Evolutionary conservation across 2,797 vertebrate genomes (phyloP).

Genomic region (Columba guinea): DNA sequence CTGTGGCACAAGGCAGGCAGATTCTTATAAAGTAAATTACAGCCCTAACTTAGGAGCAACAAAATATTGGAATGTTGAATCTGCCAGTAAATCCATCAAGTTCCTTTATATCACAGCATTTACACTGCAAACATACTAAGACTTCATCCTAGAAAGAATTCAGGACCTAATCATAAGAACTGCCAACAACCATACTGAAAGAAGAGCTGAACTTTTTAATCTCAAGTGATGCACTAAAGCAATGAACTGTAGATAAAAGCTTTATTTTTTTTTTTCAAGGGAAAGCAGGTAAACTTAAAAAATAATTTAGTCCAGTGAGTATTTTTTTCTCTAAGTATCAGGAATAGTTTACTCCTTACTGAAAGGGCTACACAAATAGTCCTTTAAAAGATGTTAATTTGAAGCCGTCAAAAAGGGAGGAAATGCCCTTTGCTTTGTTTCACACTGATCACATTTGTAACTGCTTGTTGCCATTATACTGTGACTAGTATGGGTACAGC

Average conservation of each 20-base stretch:
- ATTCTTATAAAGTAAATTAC: background rate
- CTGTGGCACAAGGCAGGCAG: background rate
- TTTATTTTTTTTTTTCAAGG: conserved; percentile 2
- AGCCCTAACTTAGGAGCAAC: background rate
- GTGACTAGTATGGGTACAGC: background rate
- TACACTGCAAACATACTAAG: background rate
- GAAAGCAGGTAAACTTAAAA: background rate
- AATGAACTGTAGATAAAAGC: background rate
- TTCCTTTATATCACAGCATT: background rate
- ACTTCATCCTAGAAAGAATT: background rate
- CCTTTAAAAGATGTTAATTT: background rate
- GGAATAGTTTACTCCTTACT: background rate
- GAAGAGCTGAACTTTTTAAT: background rate
- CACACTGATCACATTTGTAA: background rate
- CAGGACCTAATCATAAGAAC: background rate
- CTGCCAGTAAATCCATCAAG: background rate
- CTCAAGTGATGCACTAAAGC: background rate
- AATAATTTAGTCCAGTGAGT: conserved; percentile 42
- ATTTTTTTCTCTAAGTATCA: background rate
- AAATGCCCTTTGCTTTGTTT: background rate
- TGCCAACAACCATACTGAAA: background rate
- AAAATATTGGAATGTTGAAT: background rate
- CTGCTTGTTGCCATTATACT: background rate
- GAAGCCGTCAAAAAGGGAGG: background rate
- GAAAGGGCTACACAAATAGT: background rate